phyloP scores from a whole-genome alignment of 2,797 vertebrate species.

The Rhinella marina region DNA sequence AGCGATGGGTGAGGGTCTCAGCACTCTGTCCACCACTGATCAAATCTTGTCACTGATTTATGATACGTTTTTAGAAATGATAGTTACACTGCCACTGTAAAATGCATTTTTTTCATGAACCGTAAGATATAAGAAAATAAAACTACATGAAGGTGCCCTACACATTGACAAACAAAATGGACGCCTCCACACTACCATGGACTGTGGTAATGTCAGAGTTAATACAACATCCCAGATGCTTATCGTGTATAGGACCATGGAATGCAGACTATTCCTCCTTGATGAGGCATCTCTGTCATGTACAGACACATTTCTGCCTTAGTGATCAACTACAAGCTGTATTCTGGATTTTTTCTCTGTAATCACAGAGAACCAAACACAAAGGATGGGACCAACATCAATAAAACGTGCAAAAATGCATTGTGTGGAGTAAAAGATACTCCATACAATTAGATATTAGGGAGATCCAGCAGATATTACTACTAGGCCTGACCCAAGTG shows the following conservation, averaged over 20 bases:
- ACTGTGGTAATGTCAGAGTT: background rate
- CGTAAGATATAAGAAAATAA: too few species aligned
- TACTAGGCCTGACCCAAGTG: background rate
- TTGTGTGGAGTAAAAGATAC: background rate
- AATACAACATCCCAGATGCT: conserved; percentile 43
- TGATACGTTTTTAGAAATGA: too few species aligned
- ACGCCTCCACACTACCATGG: background rate
- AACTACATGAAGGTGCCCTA: too few species aligned
- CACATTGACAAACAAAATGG: background rate
- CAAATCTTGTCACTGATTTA: too few species aligned
- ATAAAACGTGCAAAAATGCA: background rate
- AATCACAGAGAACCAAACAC: background rate
- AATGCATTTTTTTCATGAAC: too few species aligned
- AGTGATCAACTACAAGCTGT: background rate
- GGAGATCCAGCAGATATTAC: background rate
- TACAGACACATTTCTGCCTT: conserved; percentile 51
- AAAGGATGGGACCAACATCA: background rate
- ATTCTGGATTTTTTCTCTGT: background rate
- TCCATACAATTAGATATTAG: background rate
- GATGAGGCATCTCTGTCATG: conserved; percentile 54
- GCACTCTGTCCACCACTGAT: too few species aligned
- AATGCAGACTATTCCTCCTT: conserved; percentile 43
- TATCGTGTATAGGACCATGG: conserved; percentile 41
- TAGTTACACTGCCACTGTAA: too few species aligned
- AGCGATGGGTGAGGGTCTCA: too few species aligned